These are phyloP conservation scores for Phaetusa simplex DNA, from an alignment of 2,113 vertebrate species.

Conservation along the genomic window DNA sequence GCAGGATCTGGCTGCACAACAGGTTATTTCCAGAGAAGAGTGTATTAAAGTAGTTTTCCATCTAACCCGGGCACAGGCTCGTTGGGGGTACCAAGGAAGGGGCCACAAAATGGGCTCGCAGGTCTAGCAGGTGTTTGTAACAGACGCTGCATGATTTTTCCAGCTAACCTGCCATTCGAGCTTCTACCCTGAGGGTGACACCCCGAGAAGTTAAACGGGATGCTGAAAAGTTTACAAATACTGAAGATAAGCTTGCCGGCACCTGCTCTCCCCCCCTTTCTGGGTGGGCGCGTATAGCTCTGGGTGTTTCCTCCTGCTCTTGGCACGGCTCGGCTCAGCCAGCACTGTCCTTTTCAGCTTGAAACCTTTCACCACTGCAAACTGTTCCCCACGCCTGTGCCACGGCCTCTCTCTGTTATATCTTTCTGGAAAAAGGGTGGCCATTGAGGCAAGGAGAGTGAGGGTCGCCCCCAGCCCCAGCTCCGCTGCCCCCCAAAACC, in stretches of 20 bases:
- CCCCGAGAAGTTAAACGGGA: background rate
- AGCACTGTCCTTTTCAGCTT: background rate
- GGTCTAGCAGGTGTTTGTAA: background rate
- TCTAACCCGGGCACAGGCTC: background rate
- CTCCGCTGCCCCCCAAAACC: background rate
- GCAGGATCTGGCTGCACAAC: background rate
- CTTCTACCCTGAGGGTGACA: background rate
- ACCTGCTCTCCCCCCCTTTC: background rate
- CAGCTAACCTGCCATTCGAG: background rate
- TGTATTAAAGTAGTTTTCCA: background rate
- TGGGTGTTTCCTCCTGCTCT: background rate
- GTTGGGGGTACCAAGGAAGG: background rate
- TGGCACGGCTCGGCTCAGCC: background rate
- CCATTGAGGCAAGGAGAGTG: accelerated
- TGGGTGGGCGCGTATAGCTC: accelerated
- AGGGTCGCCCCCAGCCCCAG: accelerated
- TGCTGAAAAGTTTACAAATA: background rate
- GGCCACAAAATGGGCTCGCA: background rate
- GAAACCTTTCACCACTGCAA: background rate
- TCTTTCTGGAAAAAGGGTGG: background rate
- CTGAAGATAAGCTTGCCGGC: accelerated
- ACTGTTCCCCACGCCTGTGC: background rate
- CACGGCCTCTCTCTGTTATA: background rate
- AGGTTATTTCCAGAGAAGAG: background rate
- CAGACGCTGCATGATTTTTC: accelerated